Conservation (phyloP, 2,113 vertebrate genomes). For the Pedetes capensis region DNA sequence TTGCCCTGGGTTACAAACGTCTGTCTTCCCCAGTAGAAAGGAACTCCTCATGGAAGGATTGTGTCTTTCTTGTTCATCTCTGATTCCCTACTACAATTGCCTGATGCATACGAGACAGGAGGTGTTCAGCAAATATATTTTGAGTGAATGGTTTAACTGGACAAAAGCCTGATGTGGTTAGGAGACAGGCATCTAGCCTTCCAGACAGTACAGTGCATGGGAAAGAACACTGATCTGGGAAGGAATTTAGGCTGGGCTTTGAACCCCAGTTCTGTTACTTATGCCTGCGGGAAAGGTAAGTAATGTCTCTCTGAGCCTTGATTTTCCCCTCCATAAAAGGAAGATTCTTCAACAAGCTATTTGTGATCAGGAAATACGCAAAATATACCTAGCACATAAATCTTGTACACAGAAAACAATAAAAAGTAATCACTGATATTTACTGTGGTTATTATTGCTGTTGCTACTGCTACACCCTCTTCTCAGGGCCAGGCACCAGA, state of each 20-base stretch:
- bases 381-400: not conserved
- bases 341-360: not conserved
- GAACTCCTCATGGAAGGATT: not conserved
- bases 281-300: not conserved
- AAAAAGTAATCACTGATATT: not conserved
- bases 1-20: not conserved
- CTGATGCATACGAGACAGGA: not conserved
- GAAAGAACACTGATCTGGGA: not conserved
- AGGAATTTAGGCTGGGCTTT: not conserved
- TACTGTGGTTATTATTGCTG: not conserved
- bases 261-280: not conserved
- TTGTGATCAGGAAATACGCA: not conserved
- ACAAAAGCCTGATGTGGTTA: not conserved
- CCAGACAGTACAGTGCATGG: not conserved
- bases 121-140: not conserved
- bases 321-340: not conserved
- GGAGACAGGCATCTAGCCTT: not conserved
- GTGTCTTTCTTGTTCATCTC: not conserved
- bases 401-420: not conserved
- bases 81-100: not conserved
- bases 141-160: not conserved
- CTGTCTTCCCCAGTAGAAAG: not conserved
- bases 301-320: not conserved
- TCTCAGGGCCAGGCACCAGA: not conserved
- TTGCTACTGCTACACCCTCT: not conserved